Base-by-base conservation (phyloP, 2,113 vertebrate genomes). In the Chaetorhynchus papuensis region DNA sequence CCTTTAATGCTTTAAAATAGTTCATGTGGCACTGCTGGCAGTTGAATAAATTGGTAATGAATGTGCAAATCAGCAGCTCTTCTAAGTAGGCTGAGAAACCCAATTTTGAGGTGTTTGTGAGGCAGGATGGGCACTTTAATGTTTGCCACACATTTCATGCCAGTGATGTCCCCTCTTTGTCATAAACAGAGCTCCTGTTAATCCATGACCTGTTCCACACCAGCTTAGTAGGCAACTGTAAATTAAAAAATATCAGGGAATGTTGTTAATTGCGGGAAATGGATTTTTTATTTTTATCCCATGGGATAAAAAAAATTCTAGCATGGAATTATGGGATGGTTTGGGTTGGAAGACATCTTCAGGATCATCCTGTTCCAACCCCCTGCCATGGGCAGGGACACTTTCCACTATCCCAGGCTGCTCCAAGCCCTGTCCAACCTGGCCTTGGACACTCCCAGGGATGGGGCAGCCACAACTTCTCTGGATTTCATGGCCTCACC, bases 361-460 rank as follows among this genome's bases (percentile, higher is more conserved):
- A 42, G 35, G 20, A 13, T 41, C 13, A 26, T 41, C 41, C 30
- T 1, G 0, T n/a, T 47, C 24, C n/a, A 47, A 47, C 3, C 9
- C 6, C 19, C 11, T 49, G 13, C 10, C 26, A 31, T 23, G n/a
- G 31, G n/a, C 45, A 54, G n/a, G 70, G 47, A 27, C 30, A 60
- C 0, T 3, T 76, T 5, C 4, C 63, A 42, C 26, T 10, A 2
- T 4, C 10, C 41, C 41, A 77, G 22, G 31, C 1, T 77, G 31
- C 13, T 90, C 71, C 63, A 69, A 83, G 26, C 10, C 21, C 35
- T 0, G 0, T 49, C 41, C 63, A 69, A 0, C 5, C 14, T 42
- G 22, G 7, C 18, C 22, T 24, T 9, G 35, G 18, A 42, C 15
- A 14, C 0, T 69, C 49, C 49, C 64, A 69, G 35, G 31, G 22